These are phyloP conservation scores for Drosophila melanogaster DNA, from an alignment of 1,140 invertebrate genomes.

Conservation along the genomic window Release_6_plus_ISO1_MT NC_004354.4:2136001-2136500, in stretches of 20 bases:
- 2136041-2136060: conserved; percentile 84
- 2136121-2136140: conserved; percentile 38
- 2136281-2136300: conserved; percentile 55
- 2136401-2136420: conserved; percentile 60
- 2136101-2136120: conserved; percentile 55
- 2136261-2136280: conserved; percentile 64
- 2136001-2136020: conserved; percentile 78
- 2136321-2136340: conserved; percentile 70
- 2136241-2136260: conserved; percentile 61
- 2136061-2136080: conserved; percentile 82
- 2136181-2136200: conserved; percentile 31
- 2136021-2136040: conserved; percentile 84
- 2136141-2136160: conserved; percentile 57
- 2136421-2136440: conserved; percentile 61
- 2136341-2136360: conserved; percentile 52
- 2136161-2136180: conserved; percentile 65
- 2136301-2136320: conserved; percentile 37
- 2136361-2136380: conserved; percentile 40
- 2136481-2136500: conserved; percentile 35
- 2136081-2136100: conserved; percentile 83
- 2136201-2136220: conserved; percentile 12
- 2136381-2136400: conserved; percentile 32
- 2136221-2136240: conserved; percentile 49
- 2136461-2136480: conserved; percentile 54
- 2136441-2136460: conserved; percentile 71